Percentiles rank a stretch among this genome's conserved stretches.
Conservation (phyloP, 2,888 invertebrate genomes). For the Chymomyza procnemis region DNA sequence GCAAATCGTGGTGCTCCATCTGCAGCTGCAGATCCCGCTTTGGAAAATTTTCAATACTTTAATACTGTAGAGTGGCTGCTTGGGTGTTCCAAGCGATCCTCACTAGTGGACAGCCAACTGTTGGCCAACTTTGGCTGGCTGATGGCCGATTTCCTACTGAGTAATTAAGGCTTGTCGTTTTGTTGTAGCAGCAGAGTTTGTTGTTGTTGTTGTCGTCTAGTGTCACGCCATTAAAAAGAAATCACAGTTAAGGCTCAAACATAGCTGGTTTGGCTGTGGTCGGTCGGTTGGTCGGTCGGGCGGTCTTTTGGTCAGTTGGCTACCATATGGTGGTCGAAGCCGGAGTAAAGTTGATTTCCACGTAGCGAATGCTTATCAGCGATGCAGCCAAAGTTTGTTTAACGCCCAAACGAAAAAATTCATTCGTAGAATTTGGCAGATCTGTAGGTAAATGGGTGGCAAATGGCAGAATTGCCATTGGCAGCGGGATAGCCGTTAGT, state of each 20-base stretch:
- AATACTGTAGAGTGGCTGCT: conserved; percentile 24
- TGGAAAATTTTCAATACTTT: background rate
- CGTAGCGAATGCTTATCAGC: conserved; percentile 64
- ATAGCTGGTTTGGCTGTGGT: conserved; percentile 19
- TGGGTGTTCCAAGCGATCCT: conserved; percentile 65
- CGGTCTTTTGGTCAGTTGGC: conserved; percentile 28
- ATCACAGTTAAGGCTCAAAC: conserved; percentile 63
- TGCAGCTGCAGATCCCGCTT: conserved; percentile 39
- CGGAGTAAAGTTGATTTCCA: conserved; percentile 55
- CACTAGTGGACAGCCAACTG: background rate
- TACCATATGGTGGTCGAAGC: conserved; percentile 29
- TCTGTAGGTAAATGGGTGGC: background rate
- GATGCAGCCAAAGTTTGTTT: conserved; percentile 54
- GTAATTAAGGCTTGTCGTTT: conserved; percentile 68
- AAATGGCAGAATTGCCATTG: background rate
- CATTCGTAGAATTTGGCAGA: conserved; percentile 61
- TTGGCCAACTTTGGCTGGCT: conserved; percentile 12
- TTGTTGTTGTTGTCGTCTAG: conserved; percentile 54
- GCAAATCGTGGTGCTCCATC: conserved; percentile 60
- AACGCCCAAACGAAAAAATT: conserved; percentile 58
- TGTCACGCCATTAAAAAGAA: conserved; percentile 72
- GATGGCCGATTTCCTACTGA: conserved; percentile 67
- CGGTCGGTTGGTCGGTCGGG: conserved; percentile 24
- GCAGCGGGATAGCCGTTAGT: background rate
- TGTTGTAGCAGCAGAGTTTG: conserved; percentile 34